These are phyloP conservation scores for Cyprinodon brontotheroides DNA, from an alignment of 2,113 vertebrate genomes.

Conservation along the genomic window DNA sequence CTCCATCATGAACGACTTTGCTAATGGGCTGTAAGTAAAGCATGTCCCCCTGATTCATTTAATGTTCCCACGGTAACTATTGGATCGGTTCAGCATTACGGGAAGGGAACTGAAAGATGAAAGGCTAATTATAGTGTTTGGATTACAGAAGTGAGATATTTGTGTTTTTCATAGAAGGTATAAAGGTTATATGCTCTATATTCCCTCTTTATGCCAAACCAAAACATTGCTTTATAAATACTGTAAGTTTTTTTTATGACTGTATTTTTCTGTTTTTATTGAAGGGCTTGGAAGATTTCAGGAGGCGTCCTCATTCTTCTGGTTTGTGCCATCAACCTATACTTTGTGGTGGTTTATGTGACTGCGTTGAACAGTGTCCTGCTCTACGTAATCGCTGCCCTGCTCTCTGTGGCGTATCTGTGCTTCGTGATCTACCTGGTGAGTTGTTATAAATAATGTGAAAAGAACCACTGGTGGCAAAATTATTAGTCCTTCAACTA, in stretches of 20 bases:
- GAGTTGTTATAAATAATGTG: constrained; percentile 59
- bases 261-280: constrained; percentile 14
- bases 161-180: background rate
- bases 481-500: background rate
- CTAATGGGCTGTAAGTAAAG: constrained; percentile 90
- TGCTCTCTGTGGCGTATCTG: constrained; percentile 87
- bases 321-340: constrained; percentile 92
- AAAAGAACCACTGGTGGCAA: background rate
- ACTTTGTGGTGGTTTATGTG: constrained; percentile 93
- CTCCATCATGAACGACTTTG: constrained; percentile 91
- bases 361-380: constrained; percentile 78
- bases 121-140: background rate
- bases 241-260: background rate
- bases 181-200: background rate
- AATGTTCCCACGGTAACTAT: background rate
- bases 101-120: background rate
- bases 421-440: constrained; percentile 92
- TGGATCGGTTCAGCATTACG: background rate
- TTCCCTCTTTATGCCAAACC: background rate
- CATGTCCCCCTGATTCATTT: background rate
- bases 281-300: constrained; percentile 87
- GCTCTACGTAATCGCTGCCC: constrained; percentile 83
- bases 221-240: no score
- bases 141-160: background rate
- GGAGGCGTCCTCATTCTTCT: constrained; percentile 86